A percentile compares a stretch with the other conserved stretches of the same genome.
phyloP scores from a whole-genome alignment of 2,888 invertebrate species.

The Cosmia pyralina region DNA sequence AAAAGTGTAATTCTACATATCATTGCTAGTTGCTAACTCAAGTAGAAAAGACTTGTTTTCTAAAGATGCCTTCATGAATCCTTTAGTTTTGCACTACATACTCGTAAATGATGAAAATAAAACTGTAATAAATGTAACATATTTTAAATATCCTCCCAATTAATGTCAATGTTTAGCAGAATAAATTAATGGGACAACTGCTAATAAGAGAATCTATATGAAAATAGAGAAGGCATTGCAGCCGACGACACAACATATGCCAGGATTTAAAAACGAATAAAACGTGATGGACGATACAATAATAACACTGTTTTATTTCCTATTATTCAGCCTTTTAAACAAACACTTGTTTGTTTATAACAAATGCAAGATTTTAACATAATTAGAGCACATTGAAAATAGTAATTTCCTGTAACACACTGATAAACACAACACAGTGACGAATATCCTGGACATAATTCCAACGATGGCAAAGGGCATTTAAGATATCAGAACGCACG shows the following conservation, averaged over 20 bases:
- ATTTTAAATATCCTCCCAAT: constrained; percentile 2
- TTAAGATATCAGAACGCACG: constrained; percentile 45
- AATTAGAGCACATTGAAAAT: constrained; percentile 12
- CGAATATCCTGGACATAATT: constrained; percentile 54
- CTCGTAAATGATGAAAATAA: constrained; percentile 15
- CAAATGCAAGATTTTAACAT: constrained; percentile 7
- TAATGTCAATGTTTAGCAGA: constrained; percentile 12
- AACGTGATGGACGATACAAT: neutral
- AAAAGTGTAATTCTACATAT: constrained; percentile 12
- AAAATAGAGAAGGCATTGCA: constrained; percentile 3
- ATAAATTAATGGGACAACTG: constrained; percentile 20
- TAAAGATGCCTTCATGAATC: constrained; percentile 18
- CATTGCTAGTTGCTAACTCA: constrained; percentile 4
- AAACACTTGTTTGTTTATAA: neutral
- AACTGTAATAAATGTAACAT: constrained; percentile 19
- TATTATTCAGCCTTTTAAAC: constrained; percentile 12
- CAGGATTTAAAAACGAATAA: constrained; percentile 12
- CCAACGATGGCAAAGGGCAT: constrained; percentile 53
- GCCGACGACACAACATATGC: constrained; percentile 1
- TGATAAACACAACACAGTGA: constrained; percentile 52
- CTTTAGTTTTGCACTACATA: neutral
- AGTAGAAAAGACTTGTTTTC: neutral
- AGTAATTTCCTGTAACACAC: constrained; percentile 55
- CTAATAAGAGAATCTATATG: neutral
- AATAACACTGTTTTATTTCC: neutral